These are phyloP conservation scores for Xylota segnis DNA, from an alignment of 2,888 invertebrate species.

Conservation along the genomic window DNA sequence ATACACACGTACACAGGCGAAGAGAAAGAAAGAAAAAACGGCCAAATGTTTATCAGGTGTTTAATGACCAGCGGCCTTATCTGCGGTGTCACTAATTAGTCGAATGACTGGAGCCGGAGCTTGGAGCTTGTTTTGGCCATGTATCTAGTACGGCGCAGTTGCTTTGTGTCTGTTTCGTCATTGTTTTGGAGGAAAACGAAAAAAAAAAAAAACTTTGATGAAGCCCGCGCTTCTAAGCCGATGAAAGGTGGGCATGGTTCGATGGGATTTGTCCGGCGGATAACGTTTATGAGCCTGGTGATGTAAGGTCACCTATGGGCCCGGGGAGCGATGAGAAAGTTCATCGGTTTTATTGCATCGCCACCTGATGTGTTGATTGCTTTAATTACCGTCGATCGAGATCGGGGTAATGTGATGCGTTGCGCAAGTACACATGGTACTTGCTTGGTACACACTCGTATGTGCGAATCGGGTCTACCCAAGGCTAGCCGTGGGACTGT, in stretches of 20 bases:
- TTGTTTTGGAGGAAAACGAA: background rate
- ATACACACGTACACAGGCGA: background rate
- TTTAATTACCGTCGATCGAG: background rate
- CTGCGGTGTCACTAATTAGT: slow-evolving; percentile 51
- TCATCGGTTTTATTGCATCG: background rate
- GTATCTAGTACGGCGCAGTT: slow-evolving; percentile 4
- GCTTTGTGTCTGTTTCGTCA: slow-evolving; percentile 36
- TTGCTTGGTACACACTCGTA: no score
- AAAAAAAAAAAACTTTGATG: background rate
- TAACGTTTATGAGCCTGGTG: background rate
- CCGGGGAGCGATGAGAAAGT: background rate
- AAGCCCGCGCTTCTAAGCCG: background rate
- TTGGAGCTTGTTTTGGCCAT: background rate
- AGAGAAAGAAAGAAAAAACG: background rate
- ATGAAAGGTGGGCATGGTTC: slow-evolving; percentile 8
- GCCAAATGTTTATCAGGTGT: slow-evolving; percentile 60
- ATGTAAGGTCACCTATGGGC: background rate
- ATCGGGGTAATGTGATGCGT: background rate
- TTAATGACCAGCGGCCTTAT: slow-evolving; percentile 50
- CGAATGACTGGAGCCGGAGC: slow-evolving; percentile 1
- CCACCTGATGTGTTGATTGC: background rate
- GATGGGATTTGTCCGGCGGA: background rate
- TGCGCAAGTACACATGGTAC: background rate
- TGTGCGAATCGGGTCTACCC: no score
- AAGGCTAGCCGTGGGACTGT: no score